phyloP scores from a whole-genome alignment of 30 jellyfish, hydroid and myxozoan genomes.

The Aurelia aurita complex sp. Pacific region DNA sequence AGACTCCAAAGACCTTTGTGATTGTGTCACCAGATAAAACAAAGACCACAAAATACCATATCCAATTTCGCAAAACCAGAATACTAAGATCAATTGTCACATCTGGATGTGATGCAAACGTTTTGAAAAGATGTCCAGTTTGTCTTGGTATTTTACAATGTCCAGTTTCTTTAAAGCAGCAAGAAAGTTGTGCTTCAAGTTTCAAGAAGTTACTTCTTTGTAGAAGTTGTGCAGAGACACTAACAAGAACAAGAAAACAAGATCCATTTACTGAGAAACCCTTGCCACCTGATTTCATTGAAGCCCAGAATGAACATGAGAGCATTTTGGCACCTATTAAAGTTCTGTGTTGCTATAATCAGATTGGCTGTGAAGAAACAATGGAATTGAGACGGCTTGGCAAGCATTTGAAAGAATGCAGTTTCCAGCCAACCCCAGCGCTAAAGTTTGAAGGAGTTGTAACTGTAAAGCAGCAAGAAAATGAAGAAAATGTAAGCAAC shows the following conservation, averaged over 20 bases:
- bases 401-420: slow-evolving; percentile 52
- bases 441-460: slow-evolving; percentile 22
- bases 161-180: slow-evolving; percentile 43
- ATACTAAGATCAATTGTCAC: slow-evolving; percentile 6
- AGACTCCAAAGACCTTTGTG: slow-evolving; percentile 13
- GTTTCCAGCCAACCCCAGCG: slow-evolving; percentile 25
- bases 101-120: neutral
- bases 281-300: slow-evolving; percentile 34
- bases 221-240: slow-evolving; percentile 36
- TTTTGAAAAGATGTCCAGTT: slow-evolving; percentile 16
- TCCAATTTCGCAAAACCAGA: slow-evolving; percentile 18
- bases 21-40: slow-evolving; percentile 74
- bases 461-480: neutral
- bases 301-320: slow-evolving; percentile 20
- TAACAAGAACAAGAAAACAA: slow-evolving; percentile 51
- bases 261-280: slow-evolving; percentile 61
- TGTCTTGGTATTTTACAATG: slow-evolving; percentile 59
- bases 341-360: slow-evolving; percentile 44
- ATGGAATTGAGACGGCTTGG: slow-evolving; percentile 41
- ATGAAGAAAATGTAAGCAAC: slow-evolving; percentile 10
- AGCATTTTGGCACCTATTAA: slow-evolving; percentile 1
- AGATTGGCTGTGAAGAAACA: slow-evolving; percentile 39
- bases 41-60: neutral
- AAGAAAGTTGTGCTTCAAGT: neutral
- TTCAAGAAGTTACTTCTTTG: slow-evolving; percentile 15